Conservation (phyloP, 1,140 invertebrate genomes). For the Carcinoscorpius rotundicauda region DNA sequence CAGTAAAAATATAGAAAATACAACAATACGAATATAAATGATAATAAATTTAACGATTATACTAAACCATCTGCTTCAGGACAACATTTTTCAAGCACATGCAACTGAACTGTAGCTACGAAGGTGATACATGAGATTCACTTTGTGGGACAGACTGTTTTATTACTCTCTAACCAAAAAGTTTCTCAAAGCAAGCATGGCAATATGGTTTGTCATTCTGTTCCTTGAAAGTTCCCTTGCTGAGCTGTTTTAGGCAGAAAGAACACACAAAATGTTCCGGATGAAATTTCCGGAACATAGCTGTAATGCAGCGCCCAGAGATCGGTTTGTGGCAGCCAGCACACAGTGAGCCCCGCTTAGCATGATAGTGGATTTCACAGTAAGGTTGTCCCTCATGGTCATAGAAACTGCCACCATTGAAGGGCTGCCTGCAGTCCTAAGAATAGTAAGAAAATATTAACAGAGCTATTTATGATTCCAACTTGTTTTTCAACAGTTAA, state of each 20-base stretch:
- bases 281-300: conserved; percentile 98
- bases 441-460: conserved; percentile 22
- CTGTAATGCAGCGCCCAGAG: conserved; percentile 93
- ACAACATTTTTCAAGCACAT: too few relatives aligned
- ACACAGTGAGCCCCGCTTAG: conserved; percentile 87
- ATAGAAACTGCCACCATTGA: conserved; percentile 88
- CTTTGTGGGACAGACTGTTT: too few relatives aligned
- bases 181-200: conserved; percentile 90
- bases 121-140: too few relatives aligned
- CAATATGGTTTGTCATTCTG: conserved; percentile 97
- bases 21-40: too few relatives aligned
- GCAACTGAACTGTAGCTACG: too few relatives aligned
- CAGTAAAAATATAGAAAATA: too few relatives aligned
- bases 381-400: conserved; percentile 92
- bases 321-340: conserved; percentile 95
- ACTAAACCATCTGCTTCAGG: too few relatives aligned
- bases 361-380: conserved; percentile 95
- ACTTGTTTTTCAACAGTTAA: conserved; percentile 1
- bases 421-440: conserved; percentile 82
- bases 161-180: conserved; percentile 56
- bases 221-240: conserved; percentile 97
- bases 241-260: conserved; percentile 91
- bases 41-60: too few relatives aligned
- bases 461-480: too few relatives aligned
- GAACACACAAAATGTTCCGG: conserved; percentile 97